These are phyloP conservation scores for Amazona guildingii DNA, from an alignment of 2,113 vertebrate genomes.

Conservation along the genomic window DNA sequence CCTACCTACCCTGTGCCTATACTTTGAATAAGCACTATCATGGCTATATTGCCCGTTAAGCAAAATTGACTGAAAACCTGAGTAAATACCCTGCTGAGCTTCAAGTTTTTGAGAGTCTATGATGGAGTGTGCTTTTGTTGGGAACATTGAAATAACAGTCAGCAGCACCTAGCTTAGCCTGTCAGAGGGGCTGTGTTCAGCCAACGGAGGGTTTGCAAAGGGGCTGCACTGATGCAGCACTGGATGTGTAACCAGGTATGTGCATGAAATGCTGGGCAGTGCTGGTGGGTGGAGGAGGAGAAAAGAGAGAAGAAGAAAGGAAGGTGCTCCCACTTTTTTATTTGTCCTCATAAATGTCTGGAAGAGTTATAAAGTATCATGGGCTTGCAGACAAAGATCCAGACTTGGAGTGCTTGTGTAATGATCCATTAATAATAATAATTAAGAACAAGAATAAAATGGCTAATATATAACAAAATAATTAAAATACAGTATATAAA, in stretches of 20 bases:
- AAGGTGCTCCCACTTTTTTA: not conserved
- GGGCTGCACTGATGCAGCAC: not conserved
- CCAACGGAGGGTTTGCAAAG: not conserved
- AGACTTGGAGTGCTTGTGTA: not conserved
- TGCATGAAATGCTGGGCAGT: not conserved
- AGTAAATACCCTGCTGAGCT: not conserved
- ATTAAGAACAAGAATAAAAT: not conserved
- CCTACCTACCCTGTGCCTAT: not conserved
- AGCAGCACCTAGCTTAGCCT: not conserved
- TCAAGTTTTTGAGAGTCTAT: not conserved
- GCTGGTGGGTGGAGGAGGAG: not conserved
- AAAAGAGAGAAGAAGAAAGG: not conserved
- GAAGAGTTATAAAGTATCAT: not conserved
- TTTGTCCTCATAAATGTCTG: not conserved
- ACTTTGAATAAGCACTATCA: rapidly evolving
- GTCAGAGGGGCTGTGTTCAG: not conserved
- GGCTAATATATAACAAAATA: not conserved
- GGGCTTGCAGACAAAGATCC: not conserved
- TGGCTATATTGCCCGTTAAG: not conserved
- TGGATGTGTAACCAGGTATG: not conserved
- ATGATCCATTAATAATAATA: not conserved
- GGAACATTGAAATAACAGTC: not conserved
- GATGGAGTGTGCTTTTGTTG: not conserved
- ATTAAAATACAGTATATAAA: not conserved
- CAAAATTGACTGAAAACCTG: not conserved